Evolutionary conservation across 2,888 invertebrate genomes (phyloP), one percentile per base, ranked within the genome.

Genomic region (Zelleria hepariella): DNA sequence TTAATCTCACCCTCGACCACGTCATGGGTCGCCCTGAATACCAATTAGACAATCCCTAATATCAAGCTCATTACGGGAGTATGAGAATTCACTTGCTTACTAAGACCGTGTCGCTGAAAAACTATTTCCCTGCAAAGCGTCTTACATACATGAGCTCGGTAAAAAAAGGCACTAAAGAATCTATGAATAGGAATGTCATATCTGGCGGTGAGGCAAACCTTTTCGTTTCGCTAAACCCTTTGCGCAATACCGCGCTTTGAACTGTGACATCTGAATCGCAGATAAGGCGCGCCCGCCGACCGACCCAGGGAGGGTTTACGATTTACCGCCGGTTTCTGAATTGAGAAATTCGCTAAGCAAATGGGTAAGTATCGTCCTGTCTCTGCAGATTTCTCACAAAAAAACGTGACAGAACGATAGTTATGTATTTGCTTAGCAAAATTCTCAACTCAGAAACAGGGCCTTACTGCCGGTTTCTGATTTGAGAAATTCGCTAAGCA

Each of bases 221-320:
- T 54, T 15, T n/a, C n/a, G n/a, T n/a, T 18, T 54, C n/a, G 20
- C 53, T 55, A 59, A 52, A 49, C 42, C 18, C 32, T 42, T 42
- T 42, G 56, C 42, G 60, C 48, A 53, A 57, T 27, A 27, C 18
- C 25, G 57, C 66, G 63, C 65, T 67, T 64, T 65, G 65, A 65
- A 61, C 66, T 65, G 60, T 64, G 67, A 65, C 69, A 74, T 77
- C 71, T 74, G 74, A 75, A 74, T 77, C 66, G 71, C 74, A 77
- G 74, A 77, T 75, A 68, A 70, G 71, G 64, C n/a, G n/a, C n/a
- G 32, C 62, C 55, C 53, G 24, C 66, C 67, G 69, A 60, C n/a
- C n/a, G n/a, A 59, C 64, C 57, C 62, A 59, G 10, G 42, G 21
- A 15, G 8, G 18, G 27, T 55, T 32, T 55, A 32, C 20, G 55